phyloP scores from a whole-genome alignment of 2,797 vertebrate species.

The Halcyon chelicuti region DNA sequence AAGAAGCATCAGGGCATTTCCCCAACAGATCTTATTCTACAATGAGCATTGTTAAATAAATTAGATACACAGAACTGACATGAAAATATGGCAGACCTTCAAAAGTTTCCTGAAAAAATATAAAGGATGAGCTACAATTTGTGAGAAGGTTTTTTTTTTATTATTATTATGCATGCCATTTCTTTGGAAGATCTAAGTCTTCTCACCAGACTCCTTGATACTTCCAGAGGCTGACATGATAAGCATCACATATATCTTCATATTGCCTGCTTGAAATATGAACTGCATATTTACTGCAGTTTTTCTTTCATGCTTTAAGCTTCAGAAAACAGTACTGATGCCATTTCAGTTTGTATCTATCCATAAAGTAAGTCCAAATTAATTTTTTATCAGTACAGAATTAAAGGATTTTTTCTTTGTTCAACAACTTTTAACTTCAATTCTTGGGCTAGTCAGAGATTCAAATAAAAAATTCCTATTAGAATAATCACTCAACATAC shows the following conservation, averaged over 20 bases:
- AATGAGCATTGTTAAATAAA: not conserved
- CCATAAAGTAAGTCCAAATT: not conserved
- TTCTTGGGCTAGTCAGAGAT: not conserved
- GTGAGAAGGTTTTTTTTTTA: not conserved
- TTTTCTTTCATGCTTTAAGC: not conserved
- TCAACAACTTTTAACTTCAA: not conserved
- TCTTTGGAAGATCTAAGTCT: not conserved
- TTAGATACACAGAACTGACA: not conserved
- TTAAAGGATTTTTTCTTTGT: not conserved
- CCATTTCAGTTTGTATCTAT: not conserved
- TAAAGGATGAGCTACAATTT: not conserved
- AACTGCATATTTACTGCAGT: not conserved
- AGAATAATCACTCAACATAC: slow-evolving; percentile 7
- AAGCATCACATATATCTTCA: not conserved
- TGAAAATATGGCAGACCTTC: not conserved
- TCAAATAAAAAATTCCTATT: not conserved
- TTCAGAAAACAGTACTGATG: not conserved
- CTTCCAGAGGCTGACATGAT: not conserved
- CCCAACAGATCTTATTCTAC: not conserved
- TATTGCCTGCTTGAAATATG: not conserved
- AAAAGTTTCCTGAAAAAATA: not conserved
- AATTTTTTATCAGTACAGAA: not conserved
- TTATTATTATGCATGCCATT: not conserved
- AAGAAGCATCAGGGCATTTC: not conserved
- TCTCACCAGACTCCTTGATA: not conserved